Conservation (phyloP, 1,140 invertebrate genomes). For the Chironomus tepperi region DNA sequence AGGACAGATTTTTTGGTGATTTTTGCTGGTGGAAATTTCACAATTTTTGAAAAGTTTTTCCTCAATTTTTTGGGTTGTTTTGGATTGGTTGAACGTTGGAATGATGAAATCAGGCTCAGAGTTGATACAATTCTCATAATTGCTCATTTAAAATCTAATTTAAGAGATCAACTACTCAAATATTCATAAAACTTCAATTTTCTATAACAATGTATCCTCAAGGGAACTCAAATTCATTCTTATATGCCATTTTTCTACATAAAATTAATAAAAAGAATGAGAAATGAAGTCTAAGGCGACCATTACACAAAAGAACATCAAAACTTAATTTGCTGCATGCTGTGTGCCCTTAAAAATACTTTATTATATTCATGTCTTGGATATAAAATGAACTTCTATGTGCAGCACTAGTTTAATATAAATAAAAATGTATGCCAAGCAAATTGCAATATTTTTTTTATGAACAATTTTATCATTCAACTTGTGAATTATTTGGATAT, state of each 20-base stretch:
- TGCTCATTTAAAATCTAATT: too few species aligned
- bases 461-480: not conserved
- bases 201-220: too few species aligned
- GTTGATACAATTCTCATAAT: too few species aligned
- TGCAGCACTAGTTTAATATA: not conserved
- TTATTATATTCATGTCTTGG: not conserved
- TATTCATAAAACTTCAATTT: too few species aligned
- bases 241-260: too few species aligned
- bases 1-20: not conserved
- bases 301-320: not conserved
- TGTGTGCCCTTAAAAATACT: not conserved
- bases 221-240: too few species aligned
- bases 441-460: not conserved
- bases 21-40: too few species aligned
- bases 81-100: too few species aligned
- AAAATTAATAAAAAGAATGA: not conserved
- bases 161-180: too few species aligned
- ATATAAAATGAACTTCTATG: not conserved
- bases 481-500: not conserved
- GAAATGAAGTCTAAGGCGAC: not conserved
- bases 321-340: not conserved
- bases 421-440: slow-evolving; percentile 4
- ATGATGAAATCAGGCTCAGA: too few species aligned
- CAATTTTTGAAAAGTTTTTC: too few species aligned
- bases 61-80: too few species aligned